phyloP scores from a whole-genome alignment of 2,113 vertebrate species.

The Mionectes macconnelli region DNA sequence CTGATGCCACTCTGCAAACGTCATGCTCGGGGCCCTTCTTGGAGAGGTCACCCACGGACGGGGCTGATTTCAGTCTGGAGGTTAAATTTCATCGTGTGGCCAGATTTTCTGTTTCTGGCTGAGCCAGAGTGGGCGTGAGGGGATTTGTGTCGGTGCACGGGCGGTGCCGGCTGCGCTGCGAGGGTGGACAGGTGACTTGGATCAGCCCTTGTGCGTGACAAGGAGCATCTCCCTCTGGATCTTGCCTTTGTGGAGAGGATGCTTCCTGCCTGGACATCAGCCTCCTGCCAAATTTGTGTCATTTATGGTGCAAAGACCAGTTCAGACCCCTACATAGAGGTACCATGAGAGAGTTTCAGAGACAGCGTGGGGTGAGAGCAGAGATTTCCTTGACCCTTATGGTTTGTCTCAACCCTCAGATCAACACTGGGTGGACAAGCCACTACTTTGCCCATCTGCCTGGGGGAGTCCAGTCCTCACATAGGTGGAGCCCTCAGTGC shows the following conservation, averaged over 20 bases:
- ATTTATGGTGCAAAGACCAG: neutral
- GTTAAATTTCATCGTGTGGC: neutral
- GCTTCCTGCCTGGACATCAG: neutral
- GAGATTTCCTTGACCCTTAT: neutral
- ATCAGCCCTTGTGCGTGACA: neutral
- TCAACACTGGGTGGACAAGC: neutral
- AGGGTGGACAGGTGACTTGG: neutral
- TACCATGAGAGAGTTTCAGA: neutral
- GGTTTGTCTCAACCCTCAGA: neutral
- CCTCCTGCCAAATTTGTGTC: neutral
- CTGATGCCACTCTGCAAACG: neutral
- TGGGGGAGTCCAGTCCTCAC: neutral
- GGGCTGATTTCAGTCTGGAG: neutral
- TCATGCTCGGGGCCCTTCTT: rapidly evolving
- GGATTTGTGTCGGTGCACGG: neutral
- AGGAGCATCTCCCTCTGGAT: neutral
- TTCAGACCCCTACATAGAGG: neutral
- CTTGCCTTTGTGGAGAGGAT: neutral
- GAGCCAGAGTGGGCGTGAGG: slow-evolving; percentile 10
- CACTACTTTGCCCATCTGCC: neutral
- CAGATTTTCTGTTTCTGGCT: neutral
- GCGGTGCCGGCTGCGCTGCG: rapidly evolving
- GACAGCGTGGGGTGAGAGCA: neutral
- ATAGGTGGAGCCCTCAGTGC: neutral
- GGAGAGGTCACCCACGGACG: neutral